Base-by-base conservation (phyloP, 2,888 invertebrate species). In the Teleogryllus oceanicus region DNA sequence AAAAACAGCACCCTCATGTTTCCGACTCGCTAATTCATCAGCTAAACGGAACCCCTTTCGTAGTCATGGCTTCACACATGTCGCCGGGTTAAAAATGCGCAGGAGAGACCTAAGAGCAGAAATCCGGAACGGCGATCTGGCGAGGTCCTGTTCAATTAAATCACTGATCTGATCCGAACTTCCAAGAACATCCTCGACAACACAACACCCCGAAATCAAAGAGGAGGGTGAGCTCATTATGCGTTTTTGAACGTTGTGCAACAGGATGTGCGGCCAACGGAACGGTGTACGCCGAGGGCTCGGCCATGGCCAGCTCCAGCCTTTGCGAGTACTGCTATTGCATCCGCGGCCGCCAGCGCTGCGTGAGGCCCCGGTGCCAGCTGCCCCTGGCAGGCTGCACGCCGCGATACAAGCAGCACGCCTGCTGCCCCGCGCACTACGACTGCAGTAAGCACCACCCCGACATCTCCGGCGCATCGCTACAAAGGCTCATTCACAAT, bases 291-390 rank as follows among this genome's bases (percentile, higher is more conserved):
- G 92, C 92, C 21, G 92, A 93, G 78, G 94, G 94, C 3, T 96
- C 96, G 10, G 96, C 96, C 11, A 93, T 96, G 94, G 90, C 91
- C 83, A 92, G 94, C 8, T 91, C 91, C 21, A 90, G 91, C 81
- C 90, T 92, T n/a, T 96, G 96, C 88, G 93, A 95, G 87, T 94
- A 94, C 87, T 96, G 96, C 88, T 96, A 94, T 88, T 96, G 96
- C 86, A 91, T 94, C 84, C 88, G 90, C 50, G 94, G 94, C 8
- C 88, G 88, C 79, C 91, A 93, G 84, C 91, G 91, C 84, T 96
- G 96, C 87, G 93, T 96, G 79, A 90, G 92, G 82, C 96, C 96
- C 1, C 91, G 92, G 85, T 96, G 96, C 87, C 89, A 95, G 85
- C 89, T 94, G 78, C 91, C 93, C 1, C 90, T 94, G 74, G 90